These are phyloP conservation scores for Bradypodion ventrale DNA, from an alignment of 2,797 vertebrate genomes.

Conservation along the genomic window DNA sequence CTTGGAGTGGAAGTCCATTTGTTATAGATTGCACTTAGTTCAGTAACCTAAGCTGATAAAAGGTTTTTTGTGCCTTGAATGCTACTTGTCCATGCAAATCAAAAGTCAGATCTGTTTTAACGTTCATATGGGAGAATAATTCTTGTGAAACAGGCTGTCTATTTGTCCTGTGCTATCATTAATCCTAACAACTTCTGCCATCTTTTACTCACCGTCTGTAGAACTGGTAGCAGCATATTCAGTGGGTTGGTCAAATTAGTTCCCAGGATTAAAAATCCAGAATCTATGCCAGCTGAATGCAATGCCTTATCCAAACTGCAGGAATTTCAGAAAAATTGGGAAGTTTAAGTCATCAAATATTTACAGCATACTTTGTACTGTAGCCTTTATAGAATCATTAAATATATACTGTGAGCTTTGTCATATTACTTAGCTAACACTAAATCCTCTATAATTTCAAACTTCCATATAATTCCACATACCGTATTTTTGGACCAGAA, in stretches of 20 bases:
- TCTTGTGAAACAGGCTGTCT: background rate
- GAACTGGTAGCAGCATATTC: slow-evolving; percentile 91
- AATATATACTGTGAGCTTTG: background rate
- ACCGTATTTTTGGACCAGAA: background rate
- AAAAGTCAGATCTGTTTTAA: background rate
- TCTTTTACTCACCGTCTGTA: slow-evolving; percentile 91
- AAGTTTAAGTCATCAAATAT: background rate
- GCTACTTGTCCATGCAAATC: background rate
- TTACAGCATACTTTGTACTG: background rate
- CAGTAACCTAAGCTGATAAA: background rate
- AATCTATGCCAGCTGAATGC: slow-evolving; percentile 93
- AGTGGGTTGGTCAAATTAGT: slow-evolving; percentile 96
- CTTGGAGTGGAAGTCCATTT: background rate
- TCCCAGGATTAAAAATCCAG: slow-evolving; percentile 95
- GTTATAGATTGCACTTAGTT: background rate
- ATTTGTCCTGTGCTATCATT: background rate
- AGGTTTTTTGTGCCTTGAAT: background rate
- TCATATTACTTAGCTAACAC: background rate
- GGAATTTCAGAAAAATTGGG: slow-evolving; percentile 33
- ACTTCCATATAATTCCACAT: background rate
- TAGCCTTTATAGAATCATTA: background rate
- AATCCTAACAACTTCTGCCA: background rate
- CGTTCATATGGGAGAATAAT: background rate
- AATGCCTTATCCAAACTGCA: slow-evolving; percentile 96
- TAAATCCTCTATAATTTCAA: background rate